Evolutionary conservation across 2,888 invertebrate species (phyloP).

Genomic region (Crossocerus cetratus): DNA sequence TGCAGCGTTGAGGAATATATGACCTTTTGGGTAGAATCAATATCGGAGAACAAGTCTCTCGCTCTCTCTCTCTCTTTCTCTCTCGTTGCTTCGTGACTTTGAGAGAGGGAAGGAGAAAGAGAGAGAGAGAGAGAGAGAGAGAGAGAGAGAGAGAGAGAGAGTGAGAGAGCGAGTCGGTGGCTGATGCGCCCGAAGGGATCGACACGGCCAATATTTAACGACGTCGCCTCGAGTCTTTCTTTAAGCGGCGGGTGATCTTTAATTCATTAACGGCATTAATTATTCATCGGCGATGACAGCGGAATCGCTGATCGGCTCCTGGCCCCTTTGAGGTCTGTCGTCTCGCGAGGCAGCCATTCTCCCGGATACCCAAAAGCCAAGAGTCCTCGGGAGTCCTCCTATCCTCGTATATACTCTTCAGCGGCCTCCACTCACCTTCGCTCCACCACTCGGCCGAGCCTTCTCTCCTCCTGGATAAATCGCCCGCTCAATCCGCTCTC

Average conservation of each 20-base stretch:
- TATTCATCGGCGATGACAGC: slow-evolving; percentile 52
- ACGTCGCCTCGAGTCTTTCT: slow-evolving; percentile 36
- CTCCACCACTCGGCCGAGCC: slow-evolving; percentile 5
- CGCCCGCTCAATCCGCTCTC: slow-evolving; percentile 7
- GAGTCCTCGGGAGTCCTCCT: too few relatives aligned
- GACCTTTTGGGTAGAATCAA: slow-evolving; percentile 3
- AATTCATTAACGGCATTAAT: slow-evolving; percentile 58
- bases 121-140: background rate
- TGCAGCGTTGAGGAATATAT: background rate
- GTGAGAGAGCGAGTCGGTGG: too few relatives aligned
- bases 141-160: background rate
- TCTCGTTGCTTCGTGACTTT: too few relatives aligned
- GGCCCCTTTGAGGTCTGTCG: too few relatives aligned
- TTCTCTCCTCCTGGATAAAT: slow-evolving; percentile 39
- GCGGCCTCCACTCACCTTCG: too few relatives aligned
- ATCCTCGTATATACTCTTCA: too few relatives aligned
- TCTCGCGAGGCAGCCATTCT: too few relatives aligned
- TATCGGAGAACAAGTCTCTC: background rate
- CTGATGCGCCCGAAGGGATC: slow-evolving; percentile 20
- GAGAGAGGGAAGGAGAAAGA: too few relatives aligned
- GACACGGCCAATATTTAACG: slow-evolving; percentile 42
- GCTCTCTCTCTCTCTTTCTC: background rate
- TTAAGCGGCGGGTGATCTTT: slow-evolving; percentile 44
- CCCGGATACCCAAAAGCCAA: too few relatives aligned
- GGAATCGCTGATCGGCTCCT: slow-evolving; percentile 44